Base-by-base conservation (phyloP, 2,797 vertebrate genomes). In the Liparis tanakae region DNA sequence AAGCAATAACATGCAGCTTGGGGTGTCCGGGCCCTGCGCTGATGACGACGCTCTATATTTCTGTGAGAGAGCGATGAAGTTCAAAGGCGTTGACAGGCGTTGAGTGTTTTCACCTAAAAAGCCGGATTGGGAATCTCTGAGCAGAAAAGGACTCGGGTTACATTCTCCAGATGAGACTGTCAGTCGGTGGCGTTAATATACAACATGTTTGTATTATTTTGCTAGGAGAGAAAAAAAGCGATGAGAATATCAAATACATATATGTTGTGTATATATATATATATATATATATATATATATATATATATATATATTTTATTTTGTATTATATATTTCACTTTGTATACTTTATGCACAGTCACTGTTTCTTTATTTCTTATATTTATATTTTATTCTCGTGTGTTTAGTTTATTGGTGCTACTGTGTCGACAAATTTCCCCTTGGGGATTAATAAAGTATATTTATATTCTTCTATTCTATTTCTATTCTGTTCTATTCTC, bases 1-100 rank as follows among this genome's bases (percentile, higher is more conserved):
- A 91, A 89, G 87, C 88, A 81, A 88, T 89, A 88, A 91, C 87
- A 90, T 80, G 89, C 53, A 87, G 74, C 80, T 81, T 56, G 81
- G 78, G 81, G 80, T 85, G 67, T 30, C 25, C 58, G 67, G 78
- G 70, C 71, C 60, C 70, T 57, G 56, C 70, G 63, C 61, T 77
- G 78, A 87, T 83, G 78, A 84, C 70, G 70, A 85, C 79, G 83
- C 76, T 78, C 69, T 60, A 65, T 79, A 82, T 84, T 82, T 79
- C 79, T 81, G 73, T 71, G 83, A 75, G 60, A 79, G 59, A 79
- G 61, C 64, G 68, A 44, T 59, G 63, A 65, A 66, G 81, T 84
- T 87, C 65, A 88, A 88, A 88, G 82, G n/a, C n/a, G n/a, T n/a
- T n/a, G n/a, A 80, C 43, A 67, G 50, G 30, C 76, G 59, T 44